Conservation (phyloP, 2,113 vertebrate species). For the Prunella fulvescens region DNA sequence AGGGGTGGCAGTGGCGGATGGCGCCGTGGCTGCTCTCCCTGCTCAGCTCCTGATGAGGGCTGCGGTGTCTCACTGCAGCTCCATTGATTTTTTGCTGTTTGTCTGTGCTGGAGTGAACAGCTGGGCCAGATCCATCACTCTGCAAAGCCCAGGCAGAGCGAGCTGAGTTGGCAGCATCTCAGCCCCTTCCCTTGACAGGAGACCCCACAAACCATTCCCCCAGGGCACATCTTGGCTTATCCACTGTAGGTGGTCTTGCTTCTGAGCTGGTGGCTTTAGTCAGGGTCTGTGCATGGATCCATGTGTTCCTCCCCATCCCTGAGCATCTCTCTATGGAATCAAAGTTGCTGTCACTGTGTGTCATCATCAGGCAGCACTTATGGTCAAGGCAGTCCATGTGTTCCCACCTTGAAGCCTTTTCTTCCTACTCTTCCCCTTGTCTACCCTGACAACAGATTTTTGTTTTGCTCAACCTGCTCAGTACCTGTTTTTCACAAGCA, state of each 20-base stretch:
- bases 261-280: background rate
- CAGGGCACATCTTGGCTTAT: fast-evolving
- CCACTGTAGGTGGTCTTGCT: background rate
- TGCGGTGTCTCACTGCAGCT: background rate
- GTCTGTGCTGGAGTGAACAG: background rate
- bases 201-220: background rate
- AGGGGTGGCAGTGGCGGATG: background rate
- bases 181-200: background rate
- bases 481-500: background rate
- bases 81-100: background rate
- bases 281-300: fast-evolving
- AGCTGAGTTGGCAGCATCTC: background rate
- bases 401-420: background rate
- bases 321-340: fast-evolving
- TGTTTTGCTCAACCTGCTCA: background rate
- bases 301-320: fast-evolving
- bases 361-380: background rate
- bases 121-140: background rate
- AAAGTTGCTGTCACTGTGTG: background rate
- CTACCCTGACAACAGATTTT: background rate
- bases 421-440: background rate
- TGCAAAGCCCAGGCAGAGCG: background rate
- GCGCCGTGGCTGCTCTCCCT: background rate
- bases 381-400: background rate
- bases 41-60: background rate